These are phyloP conservation scores for Drosophila insularis DNA, from an alignment of 1,140 invertebrate species.

Conservation along the genomic window DNA sequence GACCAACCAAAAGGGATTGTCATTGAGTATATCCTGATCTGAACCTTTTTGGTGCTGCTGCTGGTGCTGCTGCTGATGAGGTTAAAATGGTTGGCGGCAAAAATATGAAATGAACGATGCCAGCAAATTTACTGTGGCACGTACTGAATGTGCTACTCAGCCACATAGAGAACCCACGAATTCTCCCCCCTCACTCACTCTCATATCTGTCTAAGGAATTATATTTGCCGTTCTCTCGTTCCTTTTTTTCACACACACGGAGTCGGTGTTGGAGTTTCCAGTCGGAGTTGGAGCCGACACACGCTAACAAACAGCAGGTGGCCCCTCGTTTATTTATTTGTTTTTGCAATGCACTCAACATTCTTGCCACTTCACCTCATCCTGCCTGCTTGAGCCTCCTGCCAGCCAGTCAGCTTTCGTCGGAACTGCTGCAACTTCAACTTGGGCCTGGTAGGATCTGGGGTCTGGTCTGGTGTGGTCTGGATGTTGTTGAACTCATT, in stretches of 20 bases:
- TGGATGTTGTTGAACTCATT: conserved; percentile 78
- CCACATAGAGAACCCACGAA: neutral
- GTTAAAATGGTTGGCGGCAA: conserved; percentile 26
- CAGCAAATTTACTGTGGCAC: conserved; percentile 34
- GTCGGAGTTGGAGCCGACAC: conserved; percentile 18
- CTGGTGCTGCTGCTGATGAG: neutral
- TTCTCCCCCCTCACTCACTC: conserved; percentile 15
- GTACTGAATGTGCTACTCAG: conserved; percentile 5
- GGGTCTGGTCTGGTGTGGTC: neutral
- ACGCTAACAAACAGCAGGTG: conserved; percentile 77
- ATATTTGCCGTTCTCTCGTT: conserved; percentile 50
- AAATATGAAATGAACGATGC: conserved; percentile 58
- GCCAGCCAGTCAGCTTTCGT: too few relatives aligned
- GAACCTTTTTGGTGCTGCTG: too few relatives aligned
- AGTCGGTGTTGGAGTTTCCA: neutral
- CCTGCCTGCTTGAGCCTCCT: conserved; percentile 2
- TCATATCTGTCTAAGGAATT: conserved; percentile 53
- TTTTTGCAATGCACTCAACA: conserved; percentile 50
- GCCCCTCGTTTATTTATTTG: conserved; percentile 77
- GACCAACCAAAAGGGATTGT: conserved; percentile 25
- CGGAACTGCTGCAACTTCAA: conserved; percentile 9
- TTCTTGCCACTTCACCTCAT: conserved; percentile 30
- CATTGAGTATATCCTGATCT: neutral
- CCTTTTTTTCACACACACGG: conserved; percentile 10
- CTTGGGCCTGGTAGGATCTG: neutral